Evolutionary conservation across 1,140 invertebrate genomes (phyloP), one percentile per base, ranked within the genome.

Genomic region (Brachionus manjavacas): DNA sequence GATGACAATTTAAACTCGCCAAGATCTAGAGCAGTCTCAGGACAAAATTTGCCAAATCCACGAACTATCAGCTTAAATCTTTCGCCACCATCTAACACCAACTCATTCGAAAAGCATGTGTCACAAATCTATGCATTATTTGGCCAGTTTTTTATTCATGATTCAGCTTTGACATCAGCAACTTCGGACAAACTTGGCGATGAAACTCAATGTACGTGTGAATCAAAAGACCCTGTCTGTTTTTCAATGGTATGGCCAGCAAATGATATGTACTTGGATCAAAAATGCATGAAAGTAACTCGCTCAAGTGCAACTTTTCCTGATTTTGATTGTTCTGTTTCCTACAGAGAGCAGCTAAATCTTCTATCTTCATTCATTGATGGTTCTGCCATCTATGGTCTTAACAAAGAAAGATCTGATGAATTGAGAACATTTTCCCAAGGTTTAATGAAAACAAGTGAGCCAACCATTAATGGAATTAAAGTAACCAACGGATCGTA

Each of bases 331-430:
- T 76, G 79, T 25, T 41, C 52, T 4, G 12, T 81, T 49, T 20
- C 72, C 14, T 76, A 76, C 20, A 12, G 72, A 46, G 91, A 93
- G 85, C 88, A 95, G 92, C 86, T 95, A 35, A 93, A 94, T 6
- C 91, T 91, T n/a, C 93, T 96, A 0, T 95, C 94, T 9, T 92
- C 94, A 1, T 96, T 91, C 86, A 89, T 96, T 90, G 95, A 97
- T 87, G 91, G 94, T 8, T 96, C 95, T 0, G 89, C 94, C 43
- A 92, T 95, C 7, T 96, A 97, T 86, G 35, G 92, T 0, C 92
- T 92, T 1, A 90, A 91, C 9, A 52, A 83, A 39, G 39, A 49
- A 16, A 70, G 74, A 20, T 20, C 70, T 3, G 12, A 52, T 20
- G 49, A 23, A 28, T 76, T 85, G 16, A 74, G 84, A 41, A 11